These are phyloP conservation scores for Drosophila atroscutellata DNA, from an alignment of 2,888 invertebrate genomes.

Conservation along the genomic window DNA sequence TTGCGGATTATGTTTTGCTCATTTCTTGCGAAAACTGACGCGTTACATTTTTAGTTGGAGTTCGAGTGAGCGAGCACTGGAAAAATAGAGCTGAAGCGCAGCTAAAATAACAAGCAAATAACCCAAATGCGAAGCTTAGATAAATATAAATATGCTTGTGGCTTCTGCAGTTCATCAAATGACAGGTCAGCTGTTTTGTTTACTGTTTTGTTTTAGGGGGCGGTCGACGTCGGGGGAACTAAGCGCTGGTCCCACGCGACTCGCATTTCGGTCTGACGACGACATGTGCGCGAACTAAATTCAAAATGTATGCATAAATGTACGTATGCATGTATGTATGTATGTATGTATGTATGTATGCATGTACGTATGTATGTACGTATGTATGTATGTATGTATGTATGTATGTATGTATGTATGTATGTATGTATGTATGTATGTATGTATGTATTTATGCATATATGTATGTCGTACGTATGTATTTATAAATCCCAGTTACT, in stretches of 20 bases:
- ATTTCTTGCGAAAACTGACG: slow-evolving; percentile 57
- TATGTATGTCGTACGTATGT: background rate
- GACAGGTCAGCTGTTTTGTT: slow-evolving; percentile 65
- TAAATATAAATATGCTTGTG: slow-evolving; percentile 47
- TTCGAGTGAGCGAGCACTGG: slow-evolving; percentile 9
- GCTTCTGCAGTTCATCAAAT: slow-evolving; percentile 34
- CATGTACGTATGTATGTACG: background rate
- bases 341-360: background rate
- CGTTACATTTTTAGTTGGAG: slow-evolving; percentile 28
- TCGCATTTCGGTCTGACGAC: slow-evolving; percentile 56
- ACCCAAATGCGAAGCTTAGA: slow-evolving; percentile 48
- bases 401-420: slow-evolving; percentile 9
- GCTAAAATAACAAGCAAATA: slow-evolving; percentile 26
- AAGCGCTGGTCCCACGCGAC: slow-evolving; percentile 66
- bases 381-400: background rate
- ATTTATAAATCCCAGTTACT: slow-evolving; percentile 45
- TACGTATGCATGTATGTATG: background rate
- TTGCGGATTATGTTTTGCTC: slow-evolving; percentile 23
- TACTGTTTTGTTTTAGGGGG: slow-evolving; percentile 10
- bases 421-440: background rate
- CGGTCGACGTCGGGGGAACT: background rate
- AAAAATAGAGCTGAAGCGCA: slow-evolving; percentile 41
- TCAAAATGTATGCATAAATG: slow-evolving; percentile 1
- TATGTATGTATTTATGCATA: background rate
- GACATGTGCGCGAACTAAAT: slow-evolving; percentile 24